These are phyloP conservation scores for Netelia fuscicornis DNA, from an alignment of 2,888 invertebrate species.

Conservation along the genomic window DNA sequence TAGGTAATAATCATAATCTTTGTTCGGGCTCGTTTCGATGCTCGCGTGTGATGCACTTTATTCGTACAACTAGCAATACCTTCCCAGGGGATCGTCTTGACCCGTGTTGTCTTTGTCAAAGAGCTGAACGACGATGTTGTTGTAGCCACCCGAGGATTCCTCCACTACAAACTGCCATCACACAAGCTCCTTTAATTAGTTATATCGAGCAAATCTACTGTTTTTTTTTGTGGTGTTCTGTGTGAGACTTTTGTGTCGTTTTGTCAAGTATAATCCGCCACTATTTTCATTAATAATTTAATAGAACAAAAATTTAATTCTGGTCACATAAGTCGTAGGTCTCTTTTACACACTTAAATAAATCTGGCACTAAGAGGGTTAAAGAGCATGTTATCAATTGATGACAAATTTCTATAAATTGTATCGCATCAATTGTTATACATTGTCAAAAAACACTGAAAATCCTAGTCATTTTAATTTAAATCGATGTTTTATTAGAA, in stretches of 20 bases:
- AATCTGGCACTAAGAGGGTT: conserved; percentile 9
- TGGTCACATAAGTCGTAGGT: too few species aligned
- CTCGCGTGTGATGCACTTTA: conserved; percentile 56
- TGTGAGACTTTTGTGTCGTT: conserved; percentile 16
- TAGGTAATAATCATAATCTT: neutral
- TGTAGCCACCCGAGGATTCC: conserved; percentile 82
- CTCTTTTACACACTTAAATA: neutral
- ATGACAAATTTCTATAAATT: conserved; percentile 2
- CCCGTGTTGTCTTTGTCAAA: conserved; percentile 97
- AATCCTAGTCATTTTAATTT: neutral
- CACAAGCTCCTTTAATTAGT: conserved; percentile 79
- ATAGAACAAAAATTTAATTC: neutral
- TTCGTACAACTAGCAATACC: conserved; percentile 87
- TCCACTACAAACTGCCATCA: conserved; percentile 88
- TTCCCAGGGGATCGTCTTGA: conserved; percentile 97
- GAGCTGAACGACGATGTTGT: conserved; percentile 88
- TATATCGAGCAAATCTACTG: conserved; percentile 48
- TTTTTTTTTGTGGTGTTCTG: conserved; percentile 39
- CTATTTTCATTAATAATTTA: conserved; percentile 13
- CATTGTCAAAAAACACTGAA: neutral
- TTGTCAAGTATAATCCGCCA: neutral
- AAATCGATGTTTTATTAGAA: neutral
- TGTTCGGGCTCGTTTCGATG: conserved; percentile 41
- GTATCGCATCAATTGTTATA: neutral
- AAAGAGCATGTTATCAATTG: neutral